Evolutionary conservation across 2,797 vertebrate genomes (phyloP).

Genomic region (Zenarchopterus dispar): DNA sequence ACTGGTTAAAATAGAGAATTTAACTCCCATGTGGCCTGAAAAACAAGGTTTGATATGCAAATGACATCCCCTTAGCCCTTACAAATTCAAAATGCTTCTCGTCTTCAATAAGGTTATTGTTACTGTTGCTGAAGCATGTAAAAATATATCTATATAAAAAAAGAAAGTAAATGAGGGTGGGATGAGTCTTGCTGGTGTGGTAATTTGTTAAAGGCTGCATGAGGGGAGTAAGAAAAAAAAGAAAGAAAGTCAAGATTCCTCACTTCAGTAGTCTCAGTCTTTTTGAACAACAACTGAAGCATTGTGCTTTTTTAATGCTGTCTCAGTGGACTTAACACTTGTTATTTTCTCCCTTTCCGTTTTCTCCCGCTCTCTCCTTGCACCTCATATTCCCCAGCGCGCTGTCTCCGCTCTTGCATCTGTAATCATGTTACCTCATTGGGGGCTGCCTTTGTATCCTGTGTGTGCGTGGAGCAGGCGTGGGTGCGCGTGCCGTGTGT

Average conservation of each 20-base stretch:
- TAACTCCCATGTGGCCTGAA: constrained; percentile 66
- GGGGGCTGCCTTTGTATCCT: constrained; percentile 71
- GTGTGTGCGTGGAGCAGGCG: constrained; percentile 14
- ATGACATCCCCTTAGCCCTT: constrained; percentile 55
- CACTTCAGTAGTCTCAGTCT: constrained; percentile 73
- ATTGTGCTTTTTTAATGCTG: constrained; percentile 78
- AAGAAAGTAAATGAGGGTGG: constrained; percentile 56
- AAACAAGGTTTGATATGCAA: constrained; percentile 76
- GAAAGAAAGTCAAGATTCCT: constrained; percentile 53
- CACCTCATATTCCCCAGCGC: constrained; percentile 70
- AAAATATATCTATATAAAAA: constrained; percentile 55
- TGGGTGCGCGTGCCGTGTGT: constrained; percentile 36
- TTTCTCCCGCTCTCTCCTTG: constrained; percentile 57
- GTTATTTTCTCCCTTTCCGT: constrained; percentile 70
- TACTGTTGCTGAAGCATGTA: constrained; percentile 62
- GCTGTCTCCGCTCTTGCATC: constrained; percentile 73
- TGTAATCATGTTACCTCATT: constrained; percentile 80
- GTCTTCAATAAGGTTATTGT: constrained; percentile 64
- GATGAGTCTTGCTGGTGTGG: constrained; percentile 60
- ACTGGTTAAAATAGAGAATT: constrained; percentile 72
- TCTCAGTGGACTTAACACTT: constrained; percentile 79
- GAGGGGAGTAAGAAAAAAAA: background rate
- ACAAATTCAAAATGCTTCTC: constrained; percentile 59
- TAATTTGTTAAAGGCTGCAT: constrained; percentile 62
- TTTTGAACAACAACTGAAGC: constrained; percentile 72